Evolutionary conservation across 2,797 vertebrate species (phyloP).

Genomic region (Calcarius lapponicus): DNA sequence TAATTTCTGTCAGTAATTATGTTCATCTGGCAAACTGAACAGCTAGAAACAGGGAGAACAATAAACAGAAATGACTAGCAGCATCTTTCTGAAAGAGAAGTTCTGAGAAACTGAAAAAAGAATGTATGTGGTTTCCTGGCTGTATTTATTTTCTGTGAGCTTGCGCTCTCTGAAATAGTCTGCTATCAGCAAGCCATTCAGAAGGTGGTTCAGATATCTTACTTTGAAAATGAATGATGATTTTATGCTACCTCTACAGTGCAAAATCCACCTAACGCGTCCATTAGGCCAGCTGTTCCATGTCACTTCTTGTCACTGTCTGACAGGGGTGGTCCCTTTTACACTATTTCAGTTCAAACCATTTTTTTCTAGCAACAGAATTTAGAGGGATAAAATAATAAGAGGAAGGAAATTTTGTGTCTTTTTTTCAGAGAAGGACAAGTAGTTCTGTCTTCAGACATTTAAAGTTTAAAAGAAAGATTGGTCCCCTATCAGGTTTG

Average conservation of each 20-base stretch:
- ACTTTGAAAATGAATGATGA: neutral
- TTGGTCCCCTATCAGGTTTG: neutral
- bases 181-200: neutral
- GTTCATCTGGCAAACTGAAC: conserved; percentile 33
- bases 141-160: neutral
- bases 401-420: neutral
- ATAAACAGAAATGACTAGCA: conserved; percentile 17
- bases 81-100: neutral
- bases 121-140: neutral
- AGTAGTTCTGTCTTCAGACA: neutral
- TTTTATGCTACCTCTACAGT: neutral
- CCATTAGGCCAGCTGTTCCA: neutral
- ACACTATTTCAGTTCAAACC: neutral
- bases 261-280: neutral
- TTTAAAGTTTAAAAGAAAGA: neutral
- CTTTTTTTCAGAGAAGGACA: neutral
- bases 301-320: neutral
- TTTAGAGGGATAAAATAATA: neutral
- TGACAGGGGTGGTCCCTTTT: neutral
- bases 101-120: neutral
- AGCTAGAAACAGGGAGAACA: conserved; percentile 26
- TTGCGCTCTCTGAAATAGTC: neutral
- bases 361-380: neutral
- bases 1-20: conserved; percentile 34
- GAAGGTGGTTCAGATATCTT: neutral